phyloP scores from a whole-genome alignment of 2,113 vertebrate genomes.

The Periophthalmus modestus region DNA sequence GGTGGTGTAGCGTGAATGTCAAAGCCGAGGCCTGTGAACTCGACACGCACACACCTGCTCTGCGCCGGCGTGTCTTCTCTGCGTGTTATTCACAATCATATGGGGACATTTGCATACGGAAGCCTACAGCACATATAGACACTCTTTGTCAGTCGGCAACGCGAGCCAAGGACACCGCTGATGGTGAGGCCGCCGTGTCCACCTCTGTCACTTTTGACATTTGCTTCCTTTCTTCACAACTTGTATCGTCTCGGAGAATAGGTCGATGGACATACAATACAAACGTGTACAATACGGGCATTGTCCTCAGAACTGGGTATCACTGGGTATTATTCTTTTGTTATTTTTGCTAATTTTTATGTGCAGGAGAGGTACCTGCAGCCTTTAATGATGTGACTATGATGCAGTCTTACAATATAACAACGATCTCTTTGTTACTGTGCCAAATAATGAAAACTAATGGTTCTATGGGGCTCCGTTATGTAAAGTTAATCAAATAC shows the following conservation, averaged over 20 bases:
- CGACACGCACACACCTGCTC: constrained; percentile 56
- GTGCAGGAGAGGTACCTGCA: no score
- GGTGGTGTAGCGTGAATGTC: constrained; percentile 92
- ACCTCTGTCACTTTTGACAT: constrained; percentile 25
- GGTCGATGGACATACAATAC: neutral
- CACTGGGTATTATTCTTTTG: no score
- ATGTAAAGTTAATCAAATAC: no score
- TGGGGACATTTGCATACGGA: constrained; percentile 25
- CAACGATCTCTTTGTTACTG: no score
- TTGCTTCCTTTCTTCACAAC: constrained; percentile 4
- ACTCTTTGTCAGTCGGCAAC: neutral
- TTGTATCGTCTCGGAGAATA: neutral
- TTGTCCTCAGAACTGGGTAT: neutral
- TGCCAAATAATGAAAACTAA: no score
- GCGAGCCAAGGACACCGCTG: constrained; percentile 42
- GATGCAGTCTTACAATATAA: no score
- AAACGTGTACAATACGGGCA: neutral
- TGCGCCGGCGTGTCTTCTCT: constrained; percentile 50
- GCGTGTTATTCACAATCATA: constrained; percentile 58
- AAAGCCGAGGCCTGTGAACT: constrained; percentile 88
- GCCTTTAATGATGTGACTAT: no score
- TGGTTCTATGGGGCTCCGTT: no score
- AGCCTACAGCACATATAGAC: constrained; percentile 3
- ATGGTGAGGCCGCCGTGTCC: constrained; percentile 30
- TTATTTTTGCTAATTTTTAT: no score